phyloP scores from a whole-genome alignment of 2,113 vertebrate species.

The Leptobrachium ailaonicum region DNA sequence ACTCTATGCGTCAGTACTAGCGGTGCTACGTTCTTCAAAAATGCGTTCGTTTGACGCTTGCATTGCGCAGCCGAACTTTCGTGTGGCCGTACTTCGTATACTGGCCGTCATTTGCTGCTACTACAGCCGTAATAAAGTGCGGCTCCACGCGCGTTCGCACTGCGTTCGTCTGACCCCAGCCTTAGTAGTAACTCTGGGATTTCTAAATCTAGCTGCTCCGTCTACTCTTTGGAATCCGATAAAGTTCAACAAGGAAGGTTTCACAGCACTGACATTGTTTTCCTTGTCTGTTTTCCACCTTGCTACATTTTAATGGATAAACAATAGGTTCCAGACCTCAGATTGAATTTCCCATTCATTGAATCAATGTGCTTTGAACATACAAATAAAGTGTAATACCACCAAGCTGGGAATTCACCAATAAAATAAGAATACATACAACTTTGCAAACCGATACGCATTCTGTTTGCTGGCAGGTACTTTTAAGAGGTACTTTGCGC shows the following conservation, averaged over 20 bases:
- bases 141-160: too few relatives aligned
- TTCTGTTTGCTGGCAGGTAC: conserved; percentile 31
- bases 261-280: neutral
- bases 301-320: neutral
- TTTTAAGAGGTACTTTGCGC: conserved; percentile 31
- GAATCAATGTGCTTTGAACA: neutral
- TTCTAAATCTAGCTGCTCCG: too few relatives aligned
- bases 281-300: neutral
- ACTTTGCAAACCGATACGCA: conserved; percentile 1
- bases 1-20: too few relatives aligned
- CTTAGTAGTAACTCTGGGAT: too few relatives aligned
- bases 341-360: neutral
- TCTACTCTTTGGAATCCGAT: neutral
- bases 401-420: conserved; percentile 6
- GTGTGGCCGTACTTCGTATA: too few relatives aligned
- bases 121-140: too few relatives aligned
- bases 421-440: neutral
- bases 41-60: too few relatives aligned
- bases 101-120: too few relatives aligned
- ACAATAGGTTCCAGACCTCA: neutral
- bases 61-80: too few relatives aligned
- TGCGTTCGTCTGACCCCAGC: too few relatives aligned
- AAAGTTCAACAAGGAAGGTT: neutral
- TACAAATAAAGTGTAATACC: conserved; percentile 26
- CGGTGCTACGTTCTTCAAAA: too few relatives aligned